These are phyloP conservation scores for Adrianichthys oophorus DNA, from an alignment of 2,797 vertebrate genomes.

Conservation along the genomic window DNA sequence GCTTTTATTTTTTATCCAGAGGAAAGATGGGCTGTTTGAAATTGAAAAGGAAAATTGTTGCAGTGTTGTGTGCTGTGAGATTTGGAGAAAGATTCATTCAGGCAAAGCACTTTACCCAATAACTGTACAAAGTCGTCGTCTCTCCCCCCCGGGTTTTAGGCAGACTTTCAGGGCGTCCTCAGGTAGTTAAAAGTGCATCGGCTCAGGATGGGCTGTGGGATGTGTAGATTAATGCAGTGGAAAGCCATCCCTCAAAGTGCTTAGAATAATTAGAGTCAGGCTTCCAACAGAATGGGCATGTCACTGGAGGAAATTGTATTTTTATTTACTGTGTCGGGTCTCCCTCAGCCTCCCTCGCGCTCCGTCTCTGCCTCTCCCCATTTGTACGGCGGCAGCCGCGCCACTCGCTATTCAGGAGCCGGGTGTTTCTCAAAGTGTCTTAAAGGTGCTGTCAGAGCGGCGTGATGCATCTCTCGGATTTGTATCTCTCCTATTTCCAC, in stretches of 20 bases:
- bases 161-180: slow-evolving; percentile 56
- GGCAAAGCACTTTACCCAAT: slow-evolving; percentile 45
- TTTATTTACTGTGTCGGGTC: slow-evolving; percentile 78
- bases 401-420: slow-evolving; percentile 45
- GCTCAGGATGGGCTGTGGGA: slow-evolving; percentile 59
- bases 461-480: slow-evolving; percentile 66
- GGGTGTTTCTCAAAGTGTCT: slow-evolving; percentile 64
- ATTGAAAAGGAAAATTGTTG: slow-evolving; percentile 65
- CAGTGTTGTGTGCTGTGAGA: slow-evolving; percentile 49
- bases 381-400: slow-evolving; percentile 42
- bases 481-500: slow-evolving; percentile 53
- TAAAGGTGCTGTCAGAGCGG: slow-evolving; percentile 64
- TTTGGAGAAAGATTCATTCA: slow-evolving; percentile 51
- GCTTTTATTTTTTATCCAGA: slow-evolving; percentile 2
- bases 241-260: slow-evolving; percentile 78
- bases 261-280: slow-evolving; percentile 78
- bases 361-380: slow-evolving; percentile 65
- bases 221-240: slow-evolving; percentile 71
- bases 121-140: slow-evolving; percentile 57
- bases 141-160: slow-evolving; percentile 44
- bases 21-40: slow-evolving; percentile 24
- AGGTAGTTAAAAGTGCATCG: slow-evolving; percentile 71
- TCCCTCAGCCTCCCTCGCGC: slow-evolving; percentile 62
- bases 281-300: slow-evolving; percentile 76
- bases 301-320: slow-evolving; percentile 78